Percentiles rank a stretch among this genome's conserved stretches.
These are phyloP conservation scores for Hippocampus barbouri DNA, from an alignment of 2,113 vertebrate genomes.

Conservation along the genomic window DNA sequence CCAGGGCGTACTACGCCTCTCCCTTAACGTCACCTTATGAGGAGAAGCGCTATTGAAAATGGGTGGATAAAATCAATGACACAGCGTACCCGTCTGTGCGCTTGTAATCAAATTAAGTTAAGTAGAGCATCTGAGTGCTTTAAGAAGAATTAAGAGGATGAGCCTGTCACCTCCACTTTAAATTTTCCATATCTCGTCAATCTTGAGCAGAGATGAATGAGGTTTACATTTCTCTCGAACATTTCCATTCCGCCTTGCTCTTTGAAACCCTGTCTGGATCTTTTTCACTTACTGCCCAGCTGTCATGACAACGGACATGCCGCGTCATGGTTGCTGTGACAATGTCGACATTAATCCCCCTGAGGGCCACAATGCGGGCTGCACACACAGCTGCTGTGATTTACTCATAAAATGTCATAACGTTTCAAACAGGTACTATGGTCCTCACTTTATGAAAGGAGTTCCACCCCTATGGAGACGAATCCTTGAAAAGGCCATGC, in stretches of 20 bases:
- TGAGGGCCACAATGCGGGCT: background rate
- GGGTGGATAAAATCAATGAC: background rate
- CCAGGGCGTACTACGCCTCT: background rate
- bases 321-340: constrained; percentile 1
- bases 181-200: background rate
- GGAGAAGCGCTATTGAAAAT: background rate
- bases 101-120: background rate
- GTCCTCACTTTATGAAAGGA: background rate
- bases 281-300: background rate
- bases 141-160: constrained; percentile 1
- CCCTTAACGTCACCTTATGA: background rate
- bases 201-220: background rate
- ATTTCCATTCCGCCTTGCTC: background rate
- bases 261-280: background rate
- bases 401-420: background rate
- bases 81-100: background rate
- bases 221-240: background rate
- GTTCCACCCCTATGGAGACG: background rate
- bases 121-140: constrained; percentile 3
- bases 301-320: background rate
- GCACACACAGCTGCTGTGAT: background rate
- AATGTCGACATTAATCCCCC: background rate
- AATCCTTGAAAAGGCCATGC: background rate
- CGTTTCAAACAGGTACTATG: background rate
- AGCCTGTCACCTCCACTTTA: constrained; percentile 1